Conservation (phyloP, 2,797 vertebrate genomes). For the Martes flavigula region DNA sequence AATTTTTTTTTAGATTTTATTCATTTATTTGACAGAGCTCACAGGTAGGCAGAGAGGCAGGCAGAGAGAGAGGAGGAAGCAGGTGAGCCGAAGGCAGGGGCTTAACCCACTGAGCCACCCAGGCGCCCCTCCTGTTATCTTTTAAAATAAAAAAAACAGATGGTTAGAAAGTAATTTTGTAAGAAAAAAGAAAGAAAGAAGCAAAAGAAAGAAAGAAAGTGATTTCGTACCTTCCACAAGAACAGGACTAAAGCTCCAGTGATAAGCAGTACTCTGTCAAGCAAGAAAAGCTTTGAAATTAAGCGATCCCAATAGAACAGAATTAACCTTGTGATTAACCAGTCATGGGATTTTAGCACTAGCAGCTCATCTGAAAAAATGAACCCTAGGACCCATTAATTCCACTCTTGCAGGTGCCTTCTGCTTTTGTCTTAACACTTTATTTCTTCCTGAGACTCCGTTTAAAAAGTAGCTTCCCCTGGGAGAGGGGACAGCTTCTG, state of each 20-base stretch:
- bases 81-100: too few relatives aligned
- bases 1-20: too few relatives aligned
- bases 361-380: neutral
- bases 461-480: slow-evolving; percentile 36
- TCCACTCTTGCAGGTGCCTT: neutral
- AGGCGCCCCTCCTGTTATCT: neutral
- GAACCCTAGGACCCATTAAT: neutral
- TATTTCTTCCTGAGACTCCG: slow-evolving; percentile 34
- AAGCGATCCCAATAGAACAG: neutral
- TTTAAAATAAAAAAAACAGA: neutral
- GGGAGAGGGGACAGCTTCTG: neutral
- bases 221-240: neutral
- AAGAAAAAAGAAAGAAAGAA: too few relatives aligned
- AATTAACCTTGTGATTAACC: neutral
- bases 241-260: neutral
- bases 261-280: neutral
- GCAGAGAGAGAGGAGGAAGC: too few relatives aligned
- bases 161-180: neutral
- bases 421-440: neutral
- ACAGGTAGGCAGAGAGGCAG: too few relatives aligned
- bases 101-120: too few relatives aligned
- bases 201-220: neutral
- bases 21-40: too few relatives aligned
- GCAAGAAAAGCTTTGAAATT: slow-evolving; percentile 10
- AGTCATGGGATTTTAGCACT: neutral